Conservation (phyloP, 2,888 invertebrate species). For the Dolichopus griseipennis region DNA sequence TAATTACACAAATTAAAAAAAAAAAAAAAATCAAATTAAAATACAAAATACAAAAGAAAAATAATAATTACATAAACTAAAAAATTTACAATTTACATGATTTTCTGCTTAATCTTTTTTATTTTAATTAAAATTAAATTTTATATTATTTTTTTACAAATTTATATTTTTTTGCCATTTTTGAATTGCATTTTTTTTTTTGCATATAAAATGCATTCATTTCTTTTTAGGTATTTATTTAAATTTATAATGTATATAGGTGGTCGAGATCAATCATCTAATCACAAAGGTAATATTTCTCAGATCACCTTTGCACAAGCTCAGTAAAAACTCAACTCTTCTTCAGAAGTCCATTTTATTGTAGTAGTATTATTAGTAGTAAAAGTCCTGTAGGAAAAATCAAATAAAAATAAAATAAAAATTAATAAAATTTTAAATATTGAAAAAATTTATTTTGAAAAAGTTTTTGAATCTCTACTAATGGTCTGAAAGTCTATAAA, state of each 20-base stretch:
- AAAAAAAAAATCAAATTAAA: no score
- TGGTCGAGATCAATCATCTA: conserved; percentile 4
- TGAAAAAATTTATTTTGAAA: no score
- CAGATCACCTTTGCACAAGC: neutral
- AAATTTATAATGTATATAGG: neutral
- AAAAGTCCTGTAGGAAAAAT: no score
- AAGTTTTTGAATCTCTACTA: no score
- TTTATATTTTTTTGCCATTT: neutral
- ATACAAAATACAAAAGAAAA: neutral
- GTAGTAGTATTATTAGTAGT: neutral
- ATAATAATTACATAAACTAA: neutral
- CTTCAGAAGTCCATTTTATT: neutral
- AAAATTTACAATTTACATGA: neutral
- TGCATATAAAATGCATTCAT: neutral
- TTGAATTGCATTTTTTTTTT: no score
- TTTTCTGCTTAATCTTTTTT: neutral
- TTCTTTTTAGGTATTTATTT: neutral
- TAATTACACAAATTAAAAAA: no score
- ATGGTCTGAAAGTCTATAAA: no score
- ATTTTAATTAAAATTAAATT: neutral
- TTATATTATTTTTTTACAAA: neutral
- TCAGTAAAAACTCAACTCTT: neutral
- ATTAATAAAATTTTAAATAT: no score
- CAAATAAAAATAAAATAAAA: no score
- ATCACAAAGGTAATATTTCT: neutral